Base-by-base conservation (phyloP, 2,113 vertebrate species). In the Gymnarchus niloticus region DNA sequence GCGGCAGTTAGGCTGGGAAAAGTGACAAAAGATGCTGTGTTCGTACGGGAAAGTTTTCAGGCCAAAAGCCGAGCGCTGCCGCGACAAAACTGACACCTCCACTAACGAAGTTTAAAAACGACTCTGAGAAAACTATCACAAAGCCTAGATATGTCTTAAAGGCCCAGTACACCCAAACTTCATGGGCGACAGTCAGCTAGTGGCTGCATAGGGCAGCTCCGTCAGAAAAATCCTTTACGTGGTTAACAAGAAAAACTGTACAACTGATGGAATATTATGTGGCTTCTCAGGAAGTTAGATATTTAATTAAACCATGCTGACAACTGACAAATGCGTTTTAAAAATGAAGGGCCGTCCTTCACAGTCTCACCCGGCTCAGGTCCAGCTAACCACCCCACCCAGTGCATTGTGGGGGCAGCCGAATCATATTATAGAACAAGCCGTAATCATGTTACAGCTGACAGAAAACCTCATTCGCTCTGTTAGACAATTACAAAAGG, bases 61-160 rank as follows among this genome's bases (percentile, higher is more conserved):
- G 12, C 65, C 0, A 14, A 73, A 73, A 17, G 65, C 65, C 65
- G 41, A 73, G 33, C 41, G 65, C 65, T 14, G 37, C 33, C 1
- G 33, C 14, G 28, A 33, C 61, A 69, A 69, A 69, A 69, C 61
- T 69, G 61, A 69, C 28, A 69, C 28, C 61, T 69, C 61, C 28
- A 69, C 33, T 14, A 37, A 37, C 12, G 10, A 37, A 37, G 61
- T 69, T 69, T 69, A 33, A 69, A 69, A 69, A 14, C 59, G 28
- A 69, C 61, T 37, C 61, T 69, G 61, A 69, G 28, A 69, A 33
- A 69, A 69, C 33, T 69, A 69, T 69, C 61, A 73, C 65, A 73
- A 17, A 33, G 28, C 65, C 65, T 73, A 41, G 41, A 41, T 41
- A 5, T 69, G 37, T 69, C 61, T 69, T 69, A 69, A 73, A 73